Percentiles rank a stretch among this genome's conserved stretches.
Conservation (phyloP, 1,140 invertebrate species). For the Camponotus floridanus region DNA sequence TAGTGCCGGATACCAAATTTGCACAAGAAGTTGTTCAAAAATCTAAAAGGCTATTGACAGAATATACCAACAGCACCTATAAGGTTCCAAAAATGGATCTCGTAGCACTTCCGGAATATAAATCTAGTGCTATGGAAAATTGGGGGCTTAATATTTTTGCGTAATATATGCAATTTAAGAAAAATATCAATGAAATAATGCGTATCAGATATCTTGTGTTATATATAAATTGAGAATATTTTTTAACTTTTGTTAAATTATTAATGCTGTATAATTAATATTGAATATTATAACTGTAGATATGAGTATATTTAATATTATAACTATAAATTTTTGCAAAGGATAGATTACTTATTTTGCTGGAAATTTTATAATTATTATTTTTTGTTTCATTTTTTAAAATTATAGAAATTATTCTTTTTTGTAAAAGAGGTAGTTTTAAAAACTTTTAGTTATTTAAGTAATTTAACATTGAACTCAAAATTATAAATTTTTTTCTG, state of each 20-base stretch:
- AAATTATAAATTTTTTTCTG: neutral
- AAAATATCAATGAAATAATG: neutral
- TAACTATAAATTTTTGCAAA: neutral
- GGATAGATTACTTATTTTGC: neutral
- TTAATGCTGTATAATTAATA: neutral
- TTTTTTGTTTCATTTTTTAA: no score
- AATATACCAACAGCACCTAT: slow-evolving; percentile 73
- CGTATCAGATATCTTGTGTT: neutral
- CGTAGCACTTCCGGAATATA: slow-evolving; percentile 92
- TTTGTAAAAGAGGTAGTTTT: no score
- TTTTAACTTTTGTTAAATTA: neutral
- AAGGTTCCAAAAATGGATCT: slow-evolving; percentile 87
- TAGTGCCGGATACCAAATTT: slow-evolving; percentile 85
- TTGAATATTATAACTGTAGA: neutral
- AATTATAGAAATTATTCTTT: no score
- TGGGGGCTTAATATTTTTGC: slow-evolving; percentile 90
- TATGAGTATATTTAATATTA: no score
- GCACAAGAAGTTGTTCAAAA: slow-evolving; percentile 80
- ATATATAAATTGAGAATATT: neutral
- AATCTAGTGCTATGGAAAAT: slow-evolving; percentile 95
- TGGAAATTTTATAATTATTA: neutral
- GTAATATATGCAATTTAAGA: slow-evolving; percentile 78
- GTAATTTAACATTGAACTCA: neutral
- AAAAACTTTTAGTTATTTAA: no score
- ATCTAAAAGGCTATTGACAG: slow-evolving; percentile 75